Conservation (phyloP, 2,113 vertebrate genomes). For the Gymnarchus niloticus region DNA sequence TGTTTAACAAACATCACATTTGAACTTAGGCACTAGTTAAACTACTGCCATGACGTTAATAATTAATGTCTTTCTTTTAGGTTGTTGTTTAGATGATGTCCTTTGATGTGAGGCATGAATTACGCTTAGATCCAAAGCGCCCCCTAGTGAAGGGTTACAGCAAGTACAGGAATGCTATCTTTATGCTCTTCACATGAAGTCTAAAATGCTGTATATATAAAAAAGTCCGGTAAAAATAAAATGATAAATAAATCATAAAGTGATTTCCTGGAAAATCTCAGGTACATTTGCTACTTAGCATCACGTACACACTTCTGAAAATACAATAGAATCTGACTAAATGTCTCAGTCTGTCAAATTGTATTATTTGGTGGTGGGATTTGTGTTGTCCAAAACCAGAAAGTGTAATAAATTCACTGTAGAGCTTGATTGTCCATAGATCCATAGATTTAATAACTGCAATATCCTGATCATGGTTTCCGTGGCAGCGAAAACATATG, state of each 20-base stretch:
- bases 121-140: not conserved
- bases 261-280: no score
- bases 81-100: not conserved
- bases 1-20: conserved; percentile 6
- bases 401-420: not conserved
- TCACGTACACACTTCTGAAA: no score
- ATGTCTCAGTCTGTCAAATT: not conserved
- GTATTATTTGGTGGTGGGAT: not conserved
- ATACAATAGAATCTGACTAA: not conserved
- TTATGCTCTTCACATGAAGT: not conserved
- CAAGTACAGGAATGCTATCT: not conserved
- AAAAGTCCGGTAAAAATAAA: no score
- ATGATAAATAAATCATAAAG: no score
- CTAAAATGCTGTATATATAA: no score
- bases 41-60: not conserved
- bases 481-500: not conserved
- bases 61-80: not conserved
- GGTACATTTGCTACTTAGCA: no score
- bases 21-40: not conserved
- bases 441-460: not conserved
- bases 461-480: not conserved
- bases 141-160: not conserved
- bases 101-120: not conserved
- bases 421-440: not conserved
- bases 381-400: not conserved